Percentiles rank a stretch among this genome's conserved stretches.
phyloP scores from a whole-genome alignment of 2,797 vertebrate species.

The Channa striata region DNA sequence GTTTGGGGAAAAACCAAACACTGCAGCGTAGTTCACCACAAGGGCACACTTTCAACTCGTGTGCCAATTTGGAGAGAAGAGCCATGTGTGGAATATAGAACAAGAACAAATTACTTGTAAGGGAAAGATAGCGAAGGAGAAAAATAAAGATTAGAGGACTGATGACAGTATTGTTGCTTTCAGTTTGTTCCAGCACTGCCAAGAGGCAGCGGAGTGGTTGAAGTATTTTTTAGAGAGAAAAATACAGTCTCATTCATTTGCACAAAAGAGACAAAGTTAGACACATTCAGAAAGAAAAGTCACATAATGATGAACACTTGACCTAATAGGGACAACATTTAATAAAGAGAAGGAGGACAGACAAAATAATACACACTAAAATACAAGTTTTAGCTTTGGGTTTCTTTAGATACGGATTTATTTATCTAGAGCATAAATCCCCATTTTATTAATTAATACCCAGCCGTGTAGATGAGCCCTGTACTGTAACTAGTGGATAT shows the following conservation, averaged over 20 bases:
- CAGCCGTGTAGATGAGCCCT: not conserved
- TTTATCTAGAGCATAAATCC: conserved; percentile 8
- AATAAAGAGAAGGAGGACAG: conserved; percentile 4
- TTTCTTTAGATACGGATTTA: conserved; percentile 15
- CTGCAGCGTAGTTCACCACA: conserved; percentile 57
- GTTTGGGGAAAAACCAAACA: conserved; percentile 50
- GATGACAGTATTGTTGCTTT: conserved; percentile 34
- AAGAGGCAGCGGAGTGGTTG: conserved; percentile 35
- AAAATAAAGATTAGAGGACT: conserved; percentile 41
- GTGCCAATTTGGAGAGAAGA: conserved; percentile 60
- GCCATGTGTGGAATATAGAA: conserved; percentile 44
- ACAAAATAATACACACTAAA: conserved; percentile 2
- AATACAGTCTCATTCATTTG: conserved; percentile 31
- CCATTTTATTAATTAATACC: not conserved
- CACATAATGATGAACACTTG: conserved; percentile 20
- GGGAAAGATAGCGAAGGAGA: conserved; percentile 11
- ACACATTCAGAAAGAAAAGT: conserved; percentile 17
- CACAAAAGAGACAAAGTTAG: conserved; percentile 16
- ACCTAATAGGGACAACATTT: conserved; percentile 19
- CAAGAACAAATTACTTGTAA: conserved; percentile 45
- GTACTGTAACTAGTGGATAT: not conserved
- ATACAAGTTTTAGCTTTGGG: conserved; percentile 3
- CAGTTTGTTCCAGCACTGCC: conserved; percentile 34
- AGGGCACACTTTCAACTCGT: conserved; percentile 57
- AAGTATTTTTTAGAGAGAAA: conserved; percentile 37